Conservation (phyloP, 1,140 invertebrate genomes). For the Rhynchophorus ferrugineus region DNA sequence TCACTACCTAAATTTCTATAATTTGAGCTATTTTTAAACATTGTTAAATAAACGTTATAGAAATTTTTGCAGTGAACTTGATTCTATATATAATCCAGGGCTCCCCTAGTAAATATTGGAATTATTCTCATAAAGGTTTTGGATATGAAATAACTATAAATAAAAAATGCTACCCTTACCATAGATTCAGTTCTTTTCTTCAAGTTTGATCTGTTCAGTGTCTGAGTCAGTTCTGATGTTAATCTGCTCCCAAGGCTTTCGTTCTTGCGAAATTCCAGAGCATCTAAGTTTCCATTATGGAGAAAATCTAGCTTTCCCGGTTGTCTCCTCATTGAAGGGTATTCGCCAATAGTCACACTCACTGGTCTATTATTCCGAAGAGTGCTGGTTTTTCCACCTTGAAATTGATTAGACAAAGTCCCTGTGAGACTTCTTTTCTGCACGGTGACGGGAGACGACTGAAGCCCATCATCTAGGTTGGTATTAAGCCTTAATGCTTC, state of each 20-base stretch:
- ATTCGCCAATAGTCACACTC: conserved; percentile 62
- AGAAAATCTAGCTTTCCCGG: conserved; percentile 62
- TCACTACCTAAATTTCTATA: background rate
- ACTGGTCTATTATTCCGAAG: conserved; percentile 28
- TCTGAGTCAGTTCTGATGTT: conserved; percentile 63
- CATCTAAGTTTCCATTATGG: conserved; percentile 37
- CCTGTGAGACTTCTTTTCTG: conserved; percentile 35
- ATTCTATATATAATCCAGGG: too few species aligned
- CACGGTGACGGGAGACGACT: conserved; percentile 60
- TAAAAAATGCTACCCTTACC: too few species aligned
- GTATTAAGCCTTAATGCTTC: conserved; percentile 63
- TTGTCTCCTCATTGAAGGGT: conserved; percentile 50
- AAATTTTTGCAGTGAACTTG: too few species aligned
- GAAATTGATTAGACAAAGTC: conserved; percentile 19
- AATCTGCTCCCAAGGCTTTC: conserved; percentile 53
- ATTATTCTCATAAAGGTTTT: too few species aligned
- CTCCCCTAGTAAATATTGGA: too few species aligned
- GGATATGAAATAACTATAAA: too few species aligned
- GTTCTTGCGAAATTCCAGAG: conserved; percentile 27
- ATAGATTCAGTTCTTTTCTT: conserved; percentile 60
- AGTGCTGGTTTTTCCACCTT: conserved; percentile 13
- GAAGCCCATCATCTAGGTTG: conserved; percentile 49
- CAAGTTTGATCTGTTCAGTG: conserved; percentile 64
- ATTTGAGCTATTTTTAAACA: too few species aligned
- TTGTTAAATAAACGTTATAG: too few species aligned